A percentile compares a stretch with the other conserved stretches of the same genome.
These are phyloP conservation scores for Neostethus bicornis DNA, from an alignment of 2,797 vertebrate genomes.

Conservation along the genomic window DNA sequence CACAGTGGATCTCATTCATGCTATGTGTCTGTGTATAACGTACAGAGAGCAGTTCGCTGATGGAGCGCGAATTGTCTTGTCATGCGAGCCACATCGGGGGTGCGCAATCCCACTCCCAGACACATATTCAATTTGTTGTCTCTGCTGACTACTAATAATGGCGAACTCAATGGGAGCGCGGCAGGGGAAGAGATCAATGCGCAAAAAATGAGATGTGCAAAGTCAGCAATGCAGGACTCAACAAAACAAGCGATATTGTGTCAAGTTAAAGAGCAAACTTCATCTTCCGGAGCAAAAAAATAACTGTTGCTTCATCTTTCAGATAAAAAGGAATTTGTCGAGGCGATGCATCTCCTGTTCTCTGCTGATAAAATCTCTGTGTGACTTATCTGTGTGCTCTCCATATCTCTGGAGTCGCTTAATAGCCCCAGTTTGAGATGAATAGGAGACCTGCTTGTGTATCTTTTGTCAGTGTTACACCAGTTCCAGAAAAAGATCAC, in stretches of 20 bases:
- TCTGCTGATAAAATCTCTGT: slow-evolving; percentile 64
- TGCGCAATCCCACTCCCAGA: slow-evolving; percentile 39
- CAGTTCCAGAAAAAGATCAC: slow-evolving; percentile 36
- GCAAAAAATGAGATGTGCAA: slow-evolving; percentile 49
- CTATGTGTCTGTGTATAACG: slow-evolving; percentile 11
- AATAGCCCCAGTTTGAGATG: slow-evolving; percentile 58
- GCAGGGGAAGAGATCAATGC: slow-evolving; percentile 56
- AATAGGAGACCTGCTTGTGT: slow-evolving; percentile 47
- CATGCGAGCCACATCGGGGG: slow-evolving; percentile 43
- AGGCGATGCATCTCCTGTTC: slow-evolving; percentile 35
- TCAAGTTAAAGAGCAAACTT: slow-evolving; percentile 39
- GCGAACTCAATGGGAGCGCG: slow-evolving; percentile 35
- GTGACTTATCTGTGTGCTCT: slow-evolving; percentile 56
- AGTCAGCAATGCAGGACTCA: slow-evolving; percentile 45
- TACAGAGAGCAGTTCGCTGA: slow-evolving; percentile 5
- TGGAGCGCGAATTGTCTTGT: slow-evolving; percentile 24
- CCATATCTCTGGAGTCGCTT: slow-evolving; percentile 56
- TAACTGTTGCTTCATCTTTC: slow-evolving; percentile 33
- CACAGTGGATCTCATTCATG: neutral
- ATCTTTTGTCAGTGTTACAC: slow-evolving; percentile 38
- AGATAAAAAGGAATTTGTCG: slow-evolving; percentile 49
- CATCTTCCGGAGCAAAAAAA: slow-evolving; percentile 45
- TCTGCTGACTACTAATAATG: slow-evolving; percentile 50
- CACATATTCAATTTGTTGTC: slow-evolving; percentile 58
- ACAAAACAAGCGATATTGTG: slow-evolving; percentile 17